Percentiles rank a stretch among this genome's conserved stretches.
phyloP scores from a whole-genome alignment of 2,797 vertebrate species.

The Diglossa cyanea region DNA sequence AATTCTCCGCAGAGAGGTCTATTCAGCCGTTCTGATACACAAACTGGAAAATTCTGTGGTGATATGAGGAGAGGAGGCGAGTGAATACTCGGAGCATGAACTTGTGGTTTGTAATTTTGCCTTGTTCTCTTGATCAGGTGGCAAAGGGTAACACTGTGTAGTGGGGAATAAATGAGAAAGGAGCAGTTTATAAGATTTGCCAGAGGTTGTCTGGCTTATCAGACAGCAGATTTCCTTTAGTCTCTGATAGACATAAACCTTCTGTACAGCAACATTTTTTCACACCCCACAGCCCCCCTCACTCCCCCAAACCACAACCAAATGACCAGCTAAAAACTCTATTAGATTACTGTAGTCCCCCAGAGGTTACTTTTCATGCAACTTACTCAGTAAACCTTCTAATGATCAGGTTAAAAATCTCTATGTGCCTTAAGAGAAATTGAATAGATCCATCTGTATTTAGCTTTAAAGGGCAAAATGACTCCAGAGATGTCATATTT shows the following conservation, averaged over 20 bases:
- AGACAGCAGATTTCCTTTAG: background rate
- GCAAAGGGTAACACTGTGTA: background rate
- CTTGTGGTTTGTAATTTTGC: background rate
- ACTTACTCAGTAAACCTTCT: background rate
- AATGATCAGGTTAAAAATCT: background rate
- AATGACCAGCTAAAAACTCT: background rate
- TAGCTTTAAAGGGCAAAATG: background rate
- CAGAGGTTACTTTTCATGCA: background rate
- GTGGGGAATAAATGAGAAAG: background rate
- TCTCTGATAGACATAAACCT: background rate
- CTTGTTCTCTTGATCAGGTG: background rate
- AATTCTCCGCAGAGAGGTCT: background rate
- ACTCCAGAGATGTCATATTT: background rate
- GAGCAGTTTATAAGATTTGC: background rate
- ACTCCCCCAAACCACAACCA: fast-evolving
- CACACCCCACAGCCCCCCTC: fast-evolving
- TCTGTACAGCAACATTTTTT: background rate
- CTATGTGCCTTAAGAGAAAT: background rate
- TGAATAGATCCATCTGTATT: background rate
- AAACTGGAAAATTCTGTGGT: background rate
- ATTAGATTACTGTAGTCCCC: background rate
- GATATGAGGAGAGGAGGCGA: background rate
- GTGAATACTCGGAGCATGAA: background rate
- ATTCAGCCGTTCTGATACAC: background rate
- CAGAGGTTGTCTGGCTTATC: background rate